Evolutionary conservation across 2,113 vertebrate genomes (phyloP).

Genomic region (Brachirus orientalis): DNA sequence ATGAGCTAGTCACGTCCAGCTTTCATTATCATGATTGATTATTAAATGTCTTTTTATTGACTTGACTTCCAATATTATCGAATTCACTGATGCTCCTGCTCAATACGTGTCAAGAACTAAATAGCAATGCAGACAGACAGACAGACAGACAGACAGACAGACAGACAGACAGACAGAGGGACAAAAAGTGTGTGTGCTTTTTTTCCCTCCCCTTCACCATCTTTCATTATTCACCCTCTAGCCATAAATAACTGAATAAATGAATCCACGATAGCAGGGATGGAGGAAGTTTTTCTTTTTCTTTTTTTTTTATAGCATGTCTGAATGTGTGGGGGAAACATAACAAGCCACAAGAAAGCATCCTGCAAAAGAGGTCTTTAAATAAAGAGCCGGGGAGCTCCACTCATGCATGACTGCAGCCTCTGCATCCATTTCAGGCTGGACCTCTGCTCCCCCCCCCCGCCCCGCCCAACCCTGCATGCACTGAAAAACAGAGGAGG

Average conservation of each 20-base stretch:
- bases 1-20: conserved; percentile 56
- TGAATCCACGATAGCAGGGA: conserved; percentile 59
- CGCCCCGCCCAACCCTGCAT: too few relatives aligned
- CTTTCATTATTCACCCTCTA: conserved; percentile 73
- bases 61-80: conserved; percentile 51
- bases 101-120: conserved; percentile 51
- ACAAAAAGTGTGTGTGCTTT: conserved; percentile 33
- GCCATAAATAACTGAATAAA: conserved; percentile 79
- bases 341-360: conserved; percentile 72
- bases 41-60: conserved; percentile 43
- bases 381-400: conserved; percentile 66
- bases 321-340: conserved; percentile 66
- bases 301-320: conserved; percentile 57
- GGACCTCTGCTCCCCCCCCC: conserved; percentile 12
- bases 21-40: conserved; percentile 61
- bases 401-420: conserved; percentile 66
- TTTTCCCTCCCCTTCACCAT: conserved; percentile 22
- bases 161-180: conserved; percentile 2
- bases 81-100: conserved; percentile 35
- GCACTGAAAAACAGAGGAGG: too few relatives aligned
- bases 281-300: conserved; percentile 52
- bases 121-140: conserved; percentile 38
- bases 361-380: conserved; percentile 66
- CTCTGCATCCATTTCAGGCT: conserved; percentile 43
- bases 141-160: conserved; percentile 25